These are phyloP conservation scores for Leptinotarsa peninsularis DNA, from an alignment of 2,888 invertebrate species.

Conservation along the genomic window DNA sequence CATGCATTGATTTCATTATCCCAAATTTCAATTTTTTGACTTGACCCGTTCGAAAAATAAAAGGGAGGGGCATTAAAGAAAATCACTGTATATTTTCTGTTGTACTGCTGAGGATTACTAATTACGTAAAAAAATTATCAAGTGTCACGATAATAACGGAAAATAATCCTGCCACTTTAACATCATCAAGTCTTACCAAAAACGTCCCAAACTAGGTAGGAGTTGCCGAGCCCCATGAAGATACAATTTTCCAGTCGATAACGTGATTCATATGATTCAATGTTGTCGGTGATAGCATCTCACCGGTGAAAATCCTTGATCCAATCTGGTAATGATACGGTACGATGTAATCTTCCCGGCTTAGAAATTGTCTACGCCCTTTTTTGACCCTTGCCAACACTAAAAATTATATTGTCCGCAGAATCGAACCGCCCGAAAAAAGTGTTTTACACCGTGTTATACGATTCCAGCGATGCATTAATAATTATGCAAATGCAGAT, in stretches of 20 bases:
- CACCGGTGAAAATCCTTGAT: slow-evolving; percentile 35
- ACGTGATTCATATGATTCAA: slow-evolving; percentile 15
- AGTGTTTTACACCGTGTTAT: slow-evolving; percentile 31
- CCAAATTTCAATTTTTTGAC: no score
- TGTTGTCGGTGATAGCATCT: slow-evolving; percentile 28
- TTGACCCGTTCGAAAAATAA: no score
- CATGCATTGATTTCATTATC: no score
- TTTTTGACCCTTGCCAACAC: slow-evolving; percentile 35
- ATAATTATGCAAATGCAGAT: slow-evolving; percentile 47
- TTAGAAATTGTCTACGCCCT: slow-evolving; percentile 37
- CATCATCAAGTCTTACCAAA: neutral
- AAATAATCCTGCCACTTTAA: no score
- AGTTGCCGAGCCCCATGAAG: neutral
- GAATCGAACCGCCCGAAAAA: slow-evolving; percentile 24
- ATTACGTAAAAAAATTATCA: no score
- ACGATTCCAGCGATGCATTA: slow-evolving; percentile 41
- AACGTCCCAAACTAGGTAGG: slow-evolving; percentile 12
- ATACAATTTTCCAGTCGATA: slow-evolving; percentile 13
- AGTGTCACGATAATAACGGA: no score
- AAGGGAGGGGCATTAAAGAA: no score
- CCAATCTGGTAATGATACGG: slow-evolving; percentile 38
- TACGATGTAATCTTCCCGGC: slow-evolving; percentile 34
- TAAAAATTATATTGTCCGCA: slow-evolving; percentile 31
- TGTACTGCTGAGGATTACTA: no score
- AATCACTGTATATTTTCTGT: no score